Evolutionary conservation across 35 echinoderm and acorn worm genomes (phyloP), one percentile per base, ranked within the genome.

Genomic region (Acanthaster planci): DNA sequence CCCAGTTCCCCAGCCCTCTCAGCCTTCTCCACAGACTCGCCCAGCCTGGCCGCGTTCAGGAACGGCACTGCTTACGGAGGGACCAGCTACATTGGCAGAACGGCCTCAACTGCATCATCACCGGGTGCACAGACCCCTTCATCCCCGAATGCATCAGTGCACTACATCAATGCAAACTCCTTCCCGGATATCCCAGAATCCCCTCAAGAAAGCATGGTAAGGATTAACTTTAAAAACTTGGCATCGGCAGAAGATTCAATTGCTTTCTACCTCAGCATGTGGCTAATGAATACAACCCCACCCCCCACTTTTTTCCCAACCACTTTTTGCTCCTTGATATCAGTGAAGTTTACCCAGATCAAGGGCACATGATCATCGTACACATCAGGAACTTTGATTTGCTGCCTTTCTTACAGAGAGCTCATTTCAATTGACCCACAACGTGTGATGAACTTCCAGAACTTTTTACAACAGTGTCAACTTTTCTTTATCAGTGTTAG

Each of bases 171-270:
- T 55, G 40, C 84, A 12, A 78, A 51, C 42, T 42, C 84, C 40
- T 86, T 86, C 77, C 64, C 40, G 8, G 84, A 86, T 26, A 86
- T 86, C 34, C 84, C 84, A 37, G 84, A 86, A 32, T 86, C 84
- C 17, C 84, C 84, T 52, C 53, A 77, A 31, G 84, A 86, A 54
- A 35, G 21, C n/a, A 68, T 44, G 26, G 64, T 72, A 30, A 72
- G 64, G 26, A 35, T 10, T 14, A 0, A 36, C 4, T 35, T 21
- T 7, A 35, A 72, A 34, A 59, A 59, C 2, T 7, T 0, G 9
- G 64, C 9, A 8, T 26, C 31, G 27, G 15, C 27, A 6, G 17
- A 72, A 72, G 30, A 8, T 27, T 0, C 64, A 59, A 59, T n/a
- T n/a, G n/a, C n/a, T n/a, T n/a, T n/a, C n/a, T n/a, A n/a, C n/a